A percentile compares a stretch with the other conserved stretches of the same genome.
These are phyloP conservation scores for Merluccius polli DNA, from an alignment of 2,797 vertebrate species.

Conservation along the genomic window DNA sequence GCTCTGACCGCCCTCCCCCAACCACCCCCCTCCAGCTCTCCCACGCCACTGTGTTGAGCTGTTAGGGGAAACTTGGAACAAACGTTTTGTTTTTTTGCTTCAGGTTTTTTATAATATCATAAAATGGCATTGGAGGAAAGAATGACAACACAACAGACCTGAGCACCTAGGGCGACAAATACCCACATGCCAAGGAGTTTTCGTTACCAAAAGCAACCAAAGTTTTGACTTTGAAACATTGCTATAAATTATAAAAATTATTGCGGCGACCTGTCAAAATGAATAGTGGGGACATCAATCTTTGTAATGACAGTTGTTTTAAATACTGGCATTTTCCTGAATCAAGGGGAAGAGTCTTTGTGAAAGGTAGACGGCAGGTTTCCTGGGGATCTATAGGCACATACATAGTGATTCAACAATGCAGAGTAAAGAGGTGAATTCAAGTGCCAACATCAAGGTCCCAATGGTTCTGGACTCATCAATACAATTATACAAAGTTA, in stretches of 20 bases:
- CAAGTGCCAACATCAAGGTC: neutral
- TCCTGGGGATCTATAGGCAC: neutral
- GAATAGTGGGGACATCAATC: constrained; percentile 24
- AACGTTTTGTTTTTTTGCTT: constrained; percentile 6
- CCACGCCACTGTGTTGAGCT: constrained; percentile 8
- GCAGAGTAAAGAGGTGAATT: neutral
- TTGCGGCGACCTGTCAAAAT: constrained; percentile 14
- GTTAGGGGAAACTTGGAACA: constrained; percentile 22
- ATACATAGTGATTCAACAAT: neutral
- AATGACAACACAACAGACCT: neutral
- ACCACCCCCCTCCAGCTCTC: neutral
- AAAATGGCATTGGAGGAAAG: constrained; percentile 17
- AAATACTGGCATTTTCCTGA: neutral
- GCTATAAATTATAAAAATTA: constrained; percentile 13
- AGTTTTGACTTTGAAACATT: constrained; percentile 13
- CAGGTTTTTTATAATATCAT: constrained; percentile 32
- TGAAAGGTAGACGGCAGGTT: neutral
- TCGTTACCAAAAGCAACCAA: constrained; percentile 11
- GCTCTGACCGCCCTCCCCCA: neutral
- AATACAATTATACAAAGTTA: neutral
- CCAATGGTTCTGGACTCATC: neutral
- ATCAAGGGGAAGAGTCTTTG: neutral
- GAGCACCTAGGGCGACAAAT: neutral
- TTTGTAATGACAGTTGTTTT: constrained; percentile 19
- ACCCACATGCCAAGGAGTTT: constrained; percentile 7